Conservation (phyloP, 2,113 vertebrate species). For the Pandion haliaetus region DNA sequence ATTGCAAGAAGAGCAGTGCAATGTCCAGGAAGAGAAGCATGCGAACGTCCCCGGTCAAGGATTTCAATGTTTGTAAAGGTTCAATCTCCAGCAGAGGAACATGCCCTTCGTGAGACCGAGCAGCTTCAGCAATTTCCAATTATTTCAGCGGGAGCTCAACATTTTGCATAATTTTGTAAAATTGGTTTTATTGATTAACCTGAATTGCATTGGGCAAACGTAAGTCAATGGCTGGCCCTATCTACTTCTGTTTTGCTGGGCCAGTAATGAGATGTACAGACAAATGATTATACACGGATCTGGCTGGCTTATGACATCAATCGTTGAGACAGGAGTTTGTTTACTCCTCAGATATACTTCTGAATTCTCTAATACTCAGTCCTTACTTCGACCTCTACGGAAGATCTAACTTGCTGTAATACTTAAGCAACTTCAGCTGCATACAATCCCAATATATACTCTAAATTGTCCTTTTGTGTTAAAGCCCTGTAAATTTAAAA, state of each 20-base stretch:
- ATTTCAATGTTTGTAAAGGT: neutral
- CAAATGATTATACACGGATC: neutral
- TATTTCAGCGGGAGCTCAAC: neutral
- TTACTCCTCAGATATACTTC: neutral
- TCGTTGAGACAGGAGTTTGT: neutral
- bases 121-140: neutral
- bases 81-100: neutral
- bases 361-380: neutral
- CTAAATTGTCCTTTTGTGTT: neutral
- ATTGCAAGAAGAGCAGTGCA: neutral
- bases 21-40: neutral
- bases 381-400: neutral
- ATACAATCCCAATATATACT: neutral
- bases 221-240: neutral
- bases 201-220: neutral
- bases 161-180: neutral
- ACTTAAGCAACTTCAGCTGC: neutral
- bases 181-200: neutral
- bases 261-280: neutral
- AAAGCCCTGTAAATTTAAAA: neutral
- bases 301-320: neutral
- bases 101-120: neutral
- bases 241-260: neutral
- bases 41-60: neutral
- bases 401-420: neutral